phyloP scores from a whole-genome alignment of 2,113 vertebrate species.

The Phocoena sinus region DNA sequence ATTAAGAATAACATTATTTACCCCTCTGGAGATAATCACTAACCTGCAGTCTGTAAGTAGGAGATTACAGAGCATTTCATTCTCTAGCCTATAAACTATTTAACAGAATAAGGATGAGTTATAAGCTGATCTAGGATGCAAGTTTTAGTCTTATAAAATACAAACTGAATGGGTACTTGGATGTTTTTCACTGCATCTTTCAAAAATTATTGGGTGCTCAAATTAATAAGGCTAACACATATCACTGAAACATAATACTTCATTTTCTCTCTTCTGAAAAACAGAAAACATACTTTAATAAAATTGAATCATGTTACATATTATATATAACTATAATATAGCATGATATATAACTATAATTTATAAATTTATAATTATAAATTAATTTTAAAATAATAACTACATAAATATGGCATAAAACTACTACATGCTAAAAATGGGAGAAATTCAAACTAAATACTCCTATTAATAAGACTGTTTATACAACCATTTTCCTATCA shows the following conservation, averaged over 20 bases:
- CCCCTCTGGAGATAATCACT: background rate
- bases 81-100: background rate
- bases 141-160: background rate
- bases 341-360: background rate
- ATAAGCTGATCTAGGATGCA: background rate
- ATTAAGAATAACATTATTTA: background rate
- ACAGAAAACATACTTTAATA: background rate
- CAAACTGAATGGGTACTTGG: background rate
- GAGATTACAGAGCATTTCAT: background rate
- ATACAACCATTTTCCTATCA: background rate
- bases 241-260: background rate
- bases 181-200: background rate
- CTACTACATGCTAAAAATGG: background rate
- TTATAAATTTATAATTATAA: background rate
- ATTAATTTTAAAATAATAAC: background rate
- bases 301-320: background rate
- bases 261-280: constrained; percentile 12
- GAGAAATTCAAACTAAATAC: background rate
- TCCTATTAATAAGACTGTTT: background rate
- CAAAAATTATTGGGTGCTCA: background rate
- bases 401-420: background rate
- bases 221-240: background rate
- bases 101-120: background rate
- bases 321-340: background rate
- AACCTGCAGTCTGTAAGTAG: background rate